phyloP scores from a whole-genome alignment of 2,113 vertebrate species.

The Synodontis membranacea region DNA sequence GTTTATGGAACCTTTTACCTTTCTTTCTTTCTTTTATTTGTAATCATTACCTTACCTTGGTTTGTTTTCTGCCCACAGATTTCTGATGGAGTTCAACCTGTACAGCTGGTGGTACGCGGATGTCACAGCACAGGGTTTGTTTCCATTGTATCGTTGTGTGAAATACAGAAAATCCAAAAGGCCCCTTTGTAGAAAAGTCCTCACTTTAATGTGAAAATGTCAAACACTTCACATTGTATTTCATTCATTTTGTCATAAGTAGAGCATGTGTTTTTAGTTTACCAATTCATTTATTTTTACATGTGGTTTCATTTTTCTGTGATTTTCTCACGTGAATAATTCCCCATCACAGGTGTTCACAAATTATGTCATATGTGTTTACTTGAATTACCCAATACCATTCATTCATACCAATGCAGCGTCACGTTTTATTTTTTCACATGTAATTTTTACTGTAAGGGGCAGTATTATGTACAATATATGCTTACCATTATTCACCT shows the following conservation, averaged over 20 bases:
- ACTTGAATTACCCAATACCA: neutral
- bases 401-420: neutral
- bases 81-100: constrained; percentile 97
- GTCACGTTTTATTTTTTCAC: neutral
- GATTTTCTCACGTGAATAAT: neutral
- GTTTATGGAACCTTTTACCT: neutral
- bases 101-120: constrained; percentile 96
- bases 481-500: constrained; percentile 5
- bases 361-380: neutral
- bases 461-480: too few species aligned
- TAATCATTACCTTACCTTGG: neutral
- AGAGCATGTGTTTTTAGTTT: neutral
- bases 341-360: neutral
- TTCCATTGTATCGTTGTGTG: neutral
- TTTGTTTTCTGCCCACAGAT: constrained; percentile 72
- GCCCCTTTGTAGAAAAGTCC: neutral
- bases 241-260: neutral
- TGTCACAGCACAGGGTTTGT: constrained; percentile 86
- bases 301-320: neutral
- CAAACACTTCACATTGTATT: neutral
- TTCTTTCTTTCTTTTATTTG: neutral
- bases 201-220: neutral
- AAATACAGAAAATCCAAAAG: neutral
- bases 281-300: neutral
- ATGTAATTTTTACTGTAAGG: neutral